Percentiles rank a stretch among this genome's conserved stretches.
These are phyloP conservation scores for Malacoctenus gilli DNA, from an alignment of 2,797 vertebrate genomes.

Conservation along the genomic window DNA sequence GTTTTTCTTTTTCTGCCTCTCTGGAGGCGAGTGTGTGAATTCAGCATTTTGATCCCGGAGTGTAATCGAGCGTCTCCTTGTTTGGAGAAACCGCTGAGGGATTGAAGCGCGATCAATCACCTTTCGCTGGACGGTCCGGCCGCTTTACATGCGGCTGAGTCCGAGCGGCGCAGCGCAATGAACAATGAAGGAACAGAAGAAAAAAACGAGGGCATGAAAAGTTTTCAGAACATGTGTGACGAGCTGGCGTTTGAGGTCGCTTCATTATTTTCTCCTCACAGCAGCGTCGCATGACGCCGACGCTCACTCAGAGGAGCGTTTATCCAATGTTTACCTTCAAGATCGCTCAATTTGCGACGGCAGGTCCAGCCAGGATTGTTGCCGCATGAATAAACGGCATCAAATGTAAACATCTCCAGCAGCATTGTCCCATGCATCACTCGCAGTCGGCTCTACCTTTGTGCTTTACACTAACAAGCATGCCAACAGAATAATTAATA, in stretches of 20 bases:
- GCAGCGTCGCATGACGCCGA: slow-evolving; percentile 7
- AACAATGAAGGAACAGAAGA: neutral
- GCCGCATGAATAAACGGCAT: slow-evolving; percentile 27
- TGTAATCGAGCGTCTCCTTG: slow-evolving; percentile 75
- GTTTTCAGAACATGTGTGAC: slow-evolving; percentile 32
- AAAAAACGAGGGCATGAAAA: slow-evolving; percentile 41
- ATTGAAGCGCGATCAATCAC: slow-evolving; percentile 73
- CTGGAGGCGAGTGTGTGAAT: slow-evolving; percentile 61
- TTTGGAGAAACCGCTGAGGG: slow-evolving; percentile 69
- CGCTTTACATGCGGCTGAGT: slow-evolving; percentile 67
- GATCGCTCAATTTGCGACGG: neutral
- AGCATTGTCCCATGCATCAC: slow-evolving; percentile 33
- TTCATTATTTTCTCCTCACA: slow-evolving; percentile 59
- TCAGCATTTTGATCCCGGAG: slow-evolving; percentile 75
- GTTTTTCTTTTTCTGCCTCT: slow-evolving; percentile 26
- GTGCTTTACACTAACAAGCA: slow-evolving; percentile 59
- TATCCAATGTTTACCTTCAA: slow-evolving; percentile 8
- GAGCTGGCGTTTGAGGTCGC: slow-evolving; percentile 22
- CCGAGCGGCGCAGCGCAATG: slow-evolving; percentile 32
- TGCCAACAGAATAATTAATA: slow-evolving; percentile 69
- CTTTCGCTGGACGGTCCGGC: slow-evolving; percentile 63
- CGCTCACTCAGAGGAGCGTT: slow-evolving; percentile 29
- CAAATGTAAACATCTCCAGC: slow-evolving; percentile 39
- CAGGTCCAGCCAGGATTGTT: neutral
- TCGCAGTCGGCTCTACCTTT: slow-evolving; percentile 52